Conservation (phyloP, 2,113 vertebrate genomes). For the Fukomys damarensis region DNA sequence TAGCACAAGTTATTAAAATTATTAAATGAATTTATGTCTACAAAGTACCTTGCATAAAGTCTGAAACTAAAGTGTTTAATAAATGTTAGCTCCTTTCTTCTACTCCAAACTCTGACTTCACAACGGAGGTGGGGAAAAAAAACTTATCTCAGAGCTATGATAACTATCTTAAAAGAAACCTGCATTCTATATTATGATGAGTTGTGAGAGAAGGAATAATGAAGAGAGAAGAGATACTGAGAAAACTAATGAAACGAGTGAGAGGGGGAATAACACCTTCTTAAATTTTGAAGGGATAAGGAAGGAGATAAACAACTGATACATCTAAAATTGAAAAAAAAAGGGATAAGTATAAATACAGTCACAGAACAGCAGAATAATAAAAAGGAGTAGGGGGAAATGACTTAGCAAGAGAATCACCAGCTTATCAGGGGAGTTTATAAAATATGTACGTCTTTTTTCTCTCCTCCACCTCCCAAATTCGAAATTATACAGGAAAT, state of each 20-base stretch:
- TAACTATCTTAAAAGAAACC: conserved; percentile 35
- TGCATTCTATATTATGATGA: conserved; percentile 1
- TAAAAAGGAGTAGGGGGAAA: background rate
- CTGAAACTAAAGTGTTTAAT: conserved; percentile 38
- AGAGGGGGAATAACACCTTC: background rate
- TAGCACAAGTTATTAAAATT: background rate
- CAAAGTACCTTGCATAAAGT: background rate
- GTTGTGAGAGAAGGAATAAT: conserved; percentile 1
- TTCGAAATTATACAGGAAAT: background rate
- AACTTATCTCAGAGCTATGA: conserved; percentile 52
- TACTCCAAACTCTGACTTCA: conserved; percentile 39
- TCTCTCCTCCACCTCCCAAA: background rate
- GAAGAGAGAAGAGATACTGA: conserved; percentile 10
- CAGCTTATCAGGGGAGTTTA: background rate
- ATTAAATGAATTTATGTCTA: conserved; percentile 40
- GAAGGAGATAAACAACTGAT: background rate
- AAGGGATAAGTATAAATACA: background rate
- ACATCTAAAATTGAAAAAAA: background rate
- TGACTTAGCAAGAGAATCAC: background rate
- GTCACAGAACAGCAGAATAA: background rate
- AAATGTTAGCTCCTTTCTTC: conserved; percentile 39
- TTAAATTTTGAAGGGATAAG: background rate
- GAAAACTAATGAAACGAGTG: background rate
- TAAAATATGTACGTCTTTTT: background rate
- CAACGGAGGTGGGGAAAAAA: background rate